Conservation (phyloP, 2,113 vertebrate species). For the Dendrocopos noguchii region DNA sequence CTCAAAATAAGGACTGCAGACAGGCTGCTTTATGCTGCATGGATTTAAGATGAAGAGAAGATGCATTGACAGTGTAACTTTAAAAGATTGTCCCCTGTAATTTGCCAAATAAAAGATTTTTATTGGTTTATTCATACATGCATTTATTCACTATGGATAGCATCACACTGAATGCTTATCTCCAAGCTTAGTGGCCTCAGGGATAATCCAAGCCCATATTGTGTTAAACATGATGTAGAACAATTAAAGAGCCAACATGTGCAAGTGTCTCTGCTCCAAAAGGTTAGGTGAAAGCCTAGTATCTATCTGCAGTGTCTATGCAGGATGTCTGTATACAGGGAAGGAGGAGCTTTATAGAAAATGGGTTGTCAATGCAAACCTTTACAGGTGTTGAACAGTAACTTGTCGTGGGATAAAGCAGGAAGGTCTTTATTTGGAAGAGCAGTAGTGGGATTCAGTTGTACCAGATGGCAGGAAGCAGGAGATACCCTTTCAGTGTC, state of each 20-base stretch:
- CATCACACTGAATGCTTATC: background rate
- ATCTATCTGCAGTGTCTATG: background rate
- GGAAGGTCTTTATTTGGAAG: background rate
- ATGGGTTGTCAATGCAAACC: background rate
- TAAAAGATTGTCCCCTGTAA: background rate
- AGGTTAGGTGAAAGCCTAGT: background rate
- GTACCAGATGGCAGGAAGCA: background rate
- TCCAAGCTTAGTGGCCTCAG: constrained; percentile 11
- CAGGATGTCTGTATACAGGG: background rate
- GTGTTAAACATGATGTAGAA: background rate
- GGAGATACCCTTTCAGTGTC: background rate
- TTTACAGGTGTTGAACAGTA: background rate
- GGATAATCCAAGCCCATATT: constrained; percentile 14
- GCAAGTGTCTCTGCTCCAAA: background rate
- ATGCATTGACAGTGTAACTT: background rate
- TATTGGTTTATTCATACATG: background rate
- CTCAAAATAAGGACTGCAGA: background rate
- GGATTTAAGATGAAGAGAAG: background rate
- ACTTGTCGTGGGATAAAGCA: background rate
- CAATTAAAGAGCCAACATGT: background rate
- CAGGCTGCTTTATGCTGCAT: background rate
- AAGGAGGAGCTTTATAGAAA: background rate
- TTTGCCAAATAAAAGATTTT: background rate
- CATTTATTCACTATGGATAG: background rate
- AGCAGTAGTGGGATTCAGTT: background rate